These are phyloP conservation scores for Escarpia spicata DNA, from an alignment of 2,888 invertebrate species.

Conservation along the genomic window DNA sequence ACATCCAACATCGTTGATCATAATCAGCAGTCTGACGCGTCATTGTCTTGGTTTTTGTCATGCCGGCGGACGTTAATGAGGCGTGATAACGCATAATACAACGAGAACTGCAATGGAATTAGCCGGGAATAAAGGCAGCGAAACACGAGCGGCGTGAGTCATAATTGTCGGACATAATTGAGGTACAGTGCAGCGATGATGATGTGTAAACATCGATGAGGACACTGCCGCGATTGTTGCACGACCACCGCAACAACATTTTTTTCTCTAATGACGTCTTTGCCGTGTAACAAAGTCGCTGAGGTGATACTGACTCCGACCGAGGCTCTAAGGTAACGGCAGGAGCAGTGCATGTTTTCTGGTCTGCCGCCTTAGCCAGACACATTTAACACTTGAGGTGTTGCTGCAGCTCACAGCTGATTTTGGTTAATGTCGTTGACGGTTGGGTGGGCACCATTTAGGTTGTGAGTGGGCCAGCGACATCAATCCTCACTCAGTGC, in stretches of 20 bases:
- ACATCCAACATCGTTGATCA: background rate
- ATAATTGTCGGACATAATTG: background rate
- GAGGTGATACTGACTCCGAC: slow-evolving; percentile 8
- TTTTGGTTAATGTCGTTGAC: background rate
- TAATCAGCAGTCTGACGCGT: background rate
- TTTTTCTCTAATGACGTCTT: slow-evolving; percentile 3
- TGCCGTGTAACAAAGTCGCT: background rate
- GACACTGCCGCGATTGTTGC: background rate
- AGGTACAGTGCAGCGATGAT: background rate
- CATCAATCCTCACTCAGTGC: background rate
- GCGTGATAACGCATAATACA: background rate
- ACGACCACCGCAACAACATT: background rate
- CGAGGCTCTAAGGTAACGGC: background rate
- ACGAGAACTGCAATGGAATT: background rate
- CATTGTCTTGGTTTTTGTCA: background rate
- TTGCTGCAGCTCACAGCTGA: background rate
- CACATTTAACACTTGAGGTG: background rate
- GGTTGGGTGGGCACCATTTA: background rate
- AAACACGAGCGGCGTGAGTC: background rate
- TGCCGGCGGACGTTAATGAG: background rate
- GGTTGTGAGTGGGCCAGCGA: background rate
- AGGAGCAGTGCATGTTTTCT: background rate
- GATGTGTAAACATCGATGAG: background rate
- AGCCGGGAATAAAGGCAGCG: background rate
- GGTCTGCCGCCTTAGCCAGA: background rate